Conservation (phyloP, 30 jellyfish, hydroid and myxozoan genomes). For the Aurelia sp. region DNA sequence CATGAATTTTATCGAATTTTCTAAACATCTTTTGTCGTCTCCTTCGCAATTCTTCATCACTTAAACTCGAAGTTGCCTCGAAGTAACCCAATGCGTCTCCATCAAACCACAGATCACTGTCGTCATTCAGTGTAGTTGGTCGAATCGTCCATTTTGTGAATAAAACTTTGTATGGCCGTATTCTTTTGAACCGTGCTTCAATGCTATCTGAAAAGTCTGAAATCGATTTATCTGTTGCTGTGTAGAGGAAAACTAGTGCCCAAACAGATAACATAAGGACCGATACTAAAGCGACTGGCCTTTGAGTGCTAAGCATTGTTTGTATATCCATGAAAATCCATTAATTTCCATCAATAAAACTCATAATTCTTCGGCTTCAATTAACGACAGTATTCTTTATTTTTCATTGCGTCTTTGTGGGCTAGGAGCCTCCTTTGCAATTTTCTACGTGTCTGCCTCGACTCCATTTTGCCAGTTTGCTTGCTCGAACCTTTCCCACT, state of each 20-base stretch:
- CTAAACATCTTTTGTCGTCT: slow-evolving; percentile 20
- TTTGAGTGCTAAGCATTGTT: background rate
- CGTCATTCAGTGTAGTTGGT: background rate
- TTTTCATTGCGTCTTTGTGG: too few relatives aligned
- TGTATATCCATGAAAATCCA: background rate
- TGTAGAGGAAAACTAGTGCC: slow-evolving; percentile 18
- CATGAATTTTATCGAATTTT: slow-evolving; percentile 30
- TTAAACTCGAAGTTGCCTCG: background rate
- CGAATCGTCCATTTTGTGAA: too few relatives aligned
- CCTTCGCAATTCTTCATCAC: background rate
- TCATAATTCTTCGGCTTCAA: too few relatives aligned
- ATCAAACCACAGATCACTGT: background rate
- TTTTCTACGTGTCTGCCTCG: too few relatives aligned
- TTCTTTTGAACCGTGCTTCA: background rate
- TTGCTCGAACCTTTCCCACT: too few relatives aligned
- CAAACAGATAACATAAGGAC: slow-evolving; percentile 9
- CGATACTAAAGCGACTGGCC: slow-evolving; percentile 12
- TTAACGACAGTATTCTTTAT: too few relatives aligned
- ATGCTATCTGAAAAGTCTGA: slow-evolving; percentile 3
- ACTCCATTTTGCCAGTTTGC: too few relatives aligned
- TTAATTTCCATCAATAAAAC: too few relatives aligned
- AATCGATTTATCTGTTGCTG: slow-evolving; percentile 27
- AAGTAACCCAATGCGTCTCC: background rate
- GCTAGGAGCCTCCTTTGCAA: too few relatives aligned
- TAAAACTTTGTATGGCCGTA: background rate